Base-by-base conservation (phyloP, 2,888 invertebrate species). In the Steinernema hermaphroditum region DNA sequence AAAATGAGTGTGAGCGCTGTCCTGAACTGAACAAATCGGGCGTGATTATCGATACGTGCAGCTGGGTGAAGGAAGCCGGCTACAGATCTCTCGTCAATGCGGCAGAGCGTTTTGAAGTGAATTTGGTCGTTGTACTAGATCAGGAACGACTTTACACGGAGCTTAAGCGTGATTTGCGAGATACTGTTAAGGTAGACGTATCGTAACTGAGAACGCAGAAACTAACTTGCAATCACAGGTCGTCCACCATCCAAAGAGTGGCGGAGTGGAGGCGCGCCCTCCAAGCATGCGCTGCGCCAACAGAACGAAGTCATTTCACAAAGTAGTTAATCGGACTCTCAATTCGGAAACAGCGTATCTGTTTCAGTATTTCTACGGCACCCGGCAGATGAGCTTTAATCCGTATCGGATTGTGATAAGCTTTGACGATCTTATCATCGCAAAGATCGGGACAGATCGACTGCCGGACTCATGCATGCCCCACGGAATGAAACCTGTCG, bases 401-500 rank as follows among this genome's bases (percentile, higher is more conserved):
- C 62, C 62, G 9, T 29, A n/a, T 32, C 6, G 62, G 9, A 22
- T 14, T 16, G 32, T 62, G 2, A 29, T 29, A 8, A n/a, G 6
- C 34, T 62, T 62, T 19, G 62, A 62, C 27, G 29, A 62, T 22
- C 27, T 62, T 16, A 62, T 27, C 4, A 44, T 86, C 74, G 85
- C 77, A 78, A 89, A 94, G 77, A 79, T 87, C 29, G 87, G 87
- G 41, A 78, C 83, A 2, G 84, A 95, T 0, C 94, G 94, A 0
- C 89, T 97, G 73, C 96, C 97, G 0, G 94, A 93, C 85, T 96
- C 96, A 1, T 95, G 96, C 87, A 92, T 97, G 91, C 97, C 97
- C 0, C 90, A 96, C 74, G 97, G 96, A 69, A 96, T 96, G 94
- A 93, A 93, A 85, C 88, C 91, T 0, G 93, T 93, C 86, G 96